These are phyloP conservation scores for Prosopocoilus inquinatus DNA, from an alignment of 2,888 invertebrate species.

Conservation along the genomic window DNA sequence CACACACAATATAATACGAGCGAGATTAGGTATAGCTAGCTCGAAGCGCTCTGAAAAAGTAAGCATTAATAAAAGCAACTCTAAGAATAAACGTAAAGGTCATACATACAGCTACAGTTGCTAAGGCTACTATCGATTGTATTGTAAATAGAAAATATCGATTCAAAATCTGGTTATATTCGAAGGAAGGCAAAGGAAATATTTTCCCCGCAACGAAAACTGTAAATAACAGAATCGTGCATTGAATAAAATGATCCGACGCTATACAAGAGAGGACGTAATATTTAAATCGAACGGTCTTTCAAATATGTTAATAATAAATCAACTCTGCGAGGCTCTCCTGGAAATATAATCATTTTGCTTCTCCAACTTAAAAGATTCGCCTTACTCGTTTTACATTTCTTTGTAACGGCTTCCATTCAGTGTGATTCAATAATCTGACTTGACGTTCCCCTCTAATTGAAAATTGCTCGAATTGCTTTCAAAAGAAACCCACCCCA, in stretches of 20 bases:
- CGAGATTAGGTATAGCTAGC: background rate
- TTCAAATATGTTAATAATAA: too few species aligned
- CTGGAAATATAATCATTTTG: background rate
- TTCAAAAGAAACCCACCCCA: conserved; percentile 5
- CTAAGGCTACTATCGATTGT: too few species aligned
- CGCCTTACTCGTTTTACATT: background rate
- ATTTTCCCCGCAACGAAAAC: too few species aligned
- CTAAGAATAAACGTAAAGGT: background rate
- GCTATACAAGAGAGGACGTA: too few species aligned
- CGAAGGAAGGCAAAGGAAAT: too few species aligned
- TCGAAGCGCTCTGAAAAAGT: background rate
- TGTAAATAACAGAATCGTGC: too few species aligned
- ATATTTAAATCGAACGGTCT: too few species aligned
- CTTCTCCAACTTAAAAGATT: background rate
- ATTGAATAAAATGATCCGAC: too few species aligned
- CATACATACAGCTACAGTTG: too few species aligned
- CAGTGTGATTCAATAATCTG: conserved; percentile 4
- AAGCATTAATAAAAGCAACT: background rate
- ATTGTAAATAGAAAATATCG: too few species aligned
- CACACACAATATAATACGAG: background rate
- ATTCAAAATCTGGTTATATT: too few species aligned
- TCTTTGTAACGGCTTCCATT: conserved; percentile 1
- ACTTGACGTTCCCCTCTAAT: conserved; percentile 9
- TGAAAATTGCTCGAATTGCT: conserved; percentile 11
- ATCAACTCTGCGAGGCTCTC: too few species aligned